These are phyloP conservation scores for Zootoca vivipara DNA, from an alignment of 2,113 vertebrate species.

Conservation along the genomic window DNA sequence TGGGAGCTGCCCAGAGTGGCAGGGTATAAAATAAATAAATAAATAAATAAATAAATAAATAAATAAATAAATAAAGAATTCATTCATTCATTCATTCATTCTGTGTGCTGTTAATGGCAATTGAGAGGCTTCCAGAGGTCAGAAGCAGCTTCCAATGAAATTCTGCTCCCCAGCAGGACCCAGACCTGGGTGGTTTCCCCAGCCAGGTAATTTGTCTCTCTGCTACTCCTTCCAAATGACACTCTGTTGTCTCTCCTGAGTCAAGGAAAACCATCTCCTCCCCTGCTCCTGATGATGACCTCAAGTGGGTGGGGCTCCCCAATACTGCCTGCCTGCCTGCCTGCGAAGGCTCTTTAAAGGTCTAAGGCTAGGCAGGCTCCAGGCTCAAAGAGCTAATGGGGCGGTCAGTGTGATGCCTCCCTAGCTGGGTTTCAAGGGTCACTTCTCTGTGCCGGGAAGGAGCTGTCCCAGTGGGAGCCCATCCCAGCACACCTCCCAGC, in stretches of 20 bases:
- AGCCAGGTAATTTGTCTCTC: not conserved
- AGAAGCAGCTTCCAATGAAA: not conserved
- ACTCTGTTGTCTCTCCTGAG: no score
- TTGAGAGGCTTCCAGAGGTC: not conserved
- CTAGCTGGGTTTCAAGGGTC: no score
- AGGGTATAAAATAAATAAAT: no score
- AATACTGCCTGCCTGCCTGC: not conserved
- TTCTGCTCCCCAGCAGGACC: not conserved
- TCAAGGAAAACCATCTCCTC: not conserved
- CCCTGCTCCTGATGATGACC: not conserved
- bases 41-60: no score
- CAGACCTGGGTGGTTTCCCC: not conserved
- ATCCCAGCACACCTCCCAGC: not conserved
- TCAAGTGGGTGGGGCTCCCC: not conserved
- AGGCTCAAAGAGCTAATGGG: not conserved
- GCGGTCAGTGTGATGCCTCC: no score
- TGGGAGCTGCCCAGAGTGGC: no score
- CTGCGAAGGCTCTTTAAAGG: not conserved
- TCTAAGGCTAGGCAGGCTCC: not conserved
- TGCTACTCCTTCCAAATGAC: not conserved
- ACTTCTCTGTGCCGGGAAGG: no score
- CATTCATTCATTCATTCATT: no score
- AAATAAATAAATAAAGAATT: no score
- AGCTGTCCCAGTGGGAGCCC: not conserved
- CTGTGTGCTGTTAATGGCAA: not conserved